Percentiles rank a stretch among this genome's conserved stretches.
phyloP scores from a whole-genome alignment of 2,113 vertebrate species.

The Euleptes europaea region DNA sequence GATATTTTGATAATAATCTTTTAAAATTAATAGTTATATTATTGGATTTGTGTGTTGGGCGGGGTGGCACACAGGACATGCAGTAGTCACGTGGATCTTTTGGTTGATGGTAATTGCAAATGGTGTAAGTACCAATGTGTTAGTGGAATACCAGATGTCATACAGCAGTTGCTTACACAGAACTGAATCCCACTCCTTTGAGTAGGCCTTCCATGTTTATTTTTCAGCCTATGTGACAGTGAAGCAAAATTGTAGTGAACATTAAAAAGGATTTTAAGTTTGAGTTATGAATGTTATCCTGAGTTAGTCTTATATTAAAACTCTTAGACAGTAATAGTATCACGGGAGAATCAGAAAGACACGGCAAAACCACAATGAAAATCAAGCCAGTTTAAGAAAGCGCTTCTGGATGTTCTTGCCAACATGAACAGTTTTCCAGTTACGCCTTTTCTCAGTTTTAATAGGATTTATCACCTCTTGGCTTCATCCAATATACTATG shows the following conservation, averaged over 20 bases:
- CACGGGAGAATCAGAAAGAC: neutral
- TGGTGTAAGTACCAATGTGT: no score
- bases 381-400: neutral
- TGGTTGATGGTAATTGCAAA: neutral
- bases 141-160: neutral
- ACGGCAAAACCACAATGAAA: neutral
- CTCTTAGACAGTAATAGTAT: no score
- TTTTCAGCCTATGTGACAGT: neutral
- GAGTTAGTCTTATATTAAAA: no score
- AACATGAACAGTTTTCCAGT: neutral
- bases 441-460: neutral
- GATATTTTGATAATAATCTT: no score
- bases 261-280: neutral
- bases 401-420: neutral
- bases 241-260: neutral
- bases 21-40: no score
- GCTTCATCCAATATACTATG: neutral
- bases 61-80: no score
- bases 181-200: neutral
- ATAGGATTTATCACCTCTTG: neutral
- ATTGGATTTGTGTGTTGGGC: no score
- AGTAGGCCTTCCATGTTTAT: neutral
- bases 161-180: neutral
- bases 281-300: no score
- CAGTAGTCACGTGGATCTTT: neutral